Conservation (phyloP, 2,888 invertebrate genomes). For the Drosophila monieri region DNA sequence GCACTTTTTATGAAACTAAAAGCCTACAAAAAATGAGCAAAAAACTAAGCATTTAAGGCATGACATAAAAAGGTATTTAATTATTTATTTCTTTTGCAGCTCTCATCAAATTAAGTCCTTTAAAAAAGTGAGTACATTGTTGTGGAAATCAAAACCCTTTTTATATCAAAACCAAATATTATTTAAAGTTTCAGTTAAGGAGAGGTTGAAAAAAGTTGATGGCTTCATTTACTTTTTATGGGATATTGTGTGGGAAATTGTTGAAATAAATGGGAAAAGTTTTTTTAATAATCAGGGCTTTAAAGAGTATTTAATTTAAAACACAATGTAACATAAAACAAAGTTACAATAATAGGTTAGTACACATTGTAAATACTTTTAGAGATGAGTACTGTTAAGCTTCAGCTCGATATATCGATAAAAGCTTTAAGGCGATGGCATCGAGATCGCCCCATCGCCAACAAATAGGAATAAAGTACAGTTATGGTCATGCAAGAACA, state of each 20-base stretch:
- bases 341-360: too few relatives aligned
- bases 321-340: too few relatives aligned
- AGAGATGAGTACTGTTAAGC: too few relatives aligned
- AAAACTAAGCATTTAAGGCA: neutral
- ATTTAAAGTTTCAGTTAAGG: neutral
- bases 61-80: neutral
- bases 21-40: neutral
- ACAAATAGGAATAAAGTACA: too few relatives aligned
- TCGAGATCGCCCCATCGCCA: too few relatives aligned
- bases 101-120: neutral
- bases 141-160: neutral
- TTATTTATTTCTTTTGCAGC: conserved; percentile 9
- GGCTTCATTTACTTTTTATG: conserved; percentile 1
- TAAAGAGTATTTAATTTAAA: neutral
- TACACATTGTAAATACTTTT: too few relatives aligned
- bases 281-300: neutral
- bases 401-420: too few relatives aligned
- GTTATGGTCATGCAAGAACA: too few relatives aligned
- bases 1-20: conserved; percentile 31
- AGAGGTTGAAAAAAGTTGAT: neutral
- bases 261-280: neutral
- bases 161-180: neutral
- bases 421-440: too few relatives aligned
- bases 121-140: conserved; percentile 1
- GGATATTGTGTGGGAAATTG: neutral